These are phyloP conservation scores for Dorcus hopei DNA, from an alignment of 2,888 invertebrate species.

Conservation along the genomic window DNA sequence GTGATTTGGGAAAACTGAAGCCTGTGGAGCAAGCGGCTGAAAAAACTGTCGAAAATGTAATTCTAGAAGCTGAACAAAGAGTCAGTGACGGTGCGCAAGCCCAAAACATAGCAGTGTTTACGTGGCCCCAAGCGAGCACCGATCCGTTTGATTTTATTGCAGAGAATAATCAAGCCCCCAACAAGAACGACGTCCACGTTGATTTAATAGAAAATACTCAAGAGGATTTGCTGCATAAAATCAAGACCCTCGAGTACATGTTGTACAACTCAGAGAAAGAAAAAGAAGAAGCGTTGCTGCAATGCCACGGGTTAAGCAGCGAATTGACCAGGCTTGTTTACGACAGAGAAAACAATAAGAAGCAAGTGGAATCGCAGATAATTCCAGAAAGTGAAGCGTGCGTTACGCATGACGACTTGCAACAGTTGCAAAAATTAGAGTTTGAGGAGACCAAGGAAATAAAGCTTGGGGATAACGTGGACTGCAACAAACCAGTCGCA, in stretches of 20 bases:
- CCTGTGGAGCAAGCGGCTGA: neutral
- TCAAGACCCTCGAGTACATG: conserved; percentile 46
- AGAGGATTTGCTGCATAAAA: conserved; percentile 40
- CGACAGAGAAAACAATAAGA: conserved; percentile 26
- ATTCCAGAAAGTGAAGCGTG: neutral
- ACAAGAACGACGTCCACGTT: neutral
- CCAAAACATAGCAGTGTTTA: neutral
- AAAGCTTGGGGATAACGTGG: neutral
- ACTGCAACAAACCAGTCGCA: neutral
- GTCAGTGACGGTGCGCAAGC: neutral
- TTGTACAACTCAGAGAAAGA: conserved; percentile 46
- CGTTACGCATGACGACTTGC: neutral
- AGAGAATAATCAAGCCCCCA: neutral
- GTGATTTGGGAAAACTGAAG: neutral
- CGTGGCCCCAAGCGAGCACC: neutral
- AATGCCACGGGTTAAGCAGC: conserved; percentile 44
- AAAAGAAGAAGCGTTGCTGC: conserved; percentile 42
- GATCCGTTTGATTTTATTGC: conserved; percentile 1
- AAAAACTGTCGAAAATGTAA: neutral
- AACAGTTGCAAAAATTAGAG: conserved; percentile 16
- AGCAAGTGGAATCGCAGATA: neutral
- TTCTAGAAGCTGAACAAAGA: neutral
- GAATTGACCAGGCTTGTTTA: conserved; percentile 42
- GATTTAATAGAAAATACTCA: conserved; percentile 29
- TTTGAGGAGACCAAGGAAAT: conserved; percentile 19